Evolutionary conservation across 2,888 invertebrate genomes (phyloP), one percentile per base, ranked within the genome.

Genomic region (Oscheius sp.): DNA sequence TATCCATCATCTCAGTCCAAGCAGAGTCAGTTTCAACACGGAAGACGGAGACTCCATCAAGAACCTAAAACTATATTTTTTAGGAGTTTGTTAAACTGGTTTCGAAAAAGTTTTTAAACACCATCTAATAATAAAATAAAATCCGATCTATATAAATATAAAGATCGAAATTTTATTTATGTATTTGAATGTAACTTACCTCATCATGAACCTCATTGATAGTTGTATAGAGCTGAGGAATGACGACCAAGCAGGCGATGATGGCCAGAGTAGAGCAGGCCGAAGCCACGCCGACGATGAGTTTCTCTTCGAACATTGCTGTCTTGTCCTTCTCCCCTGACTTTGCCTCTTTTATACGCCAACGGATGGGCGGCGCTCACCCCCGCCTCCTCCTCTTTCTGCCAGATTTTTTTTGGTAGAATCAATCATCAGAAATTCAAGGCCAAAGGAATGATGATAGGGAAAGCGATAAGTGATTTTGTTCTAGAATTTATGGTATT

Each of bases 1-100:
- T 73, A 66, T 82, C 80, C 83, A 84, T 84, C 76, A 84, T 78
- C 68, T 82, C 78, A 63, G 77, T 77, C 84, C 84, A 84, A 45
- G 82, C 84, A 28, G 80, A 75, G 70, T 84, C 83, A 38, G 84
- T 84, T 70, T 84, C 84, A 38, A 80, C 82, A 62, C 83, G 84
- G 74, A 84, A 84, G 66, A 80, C 78, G 57, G 71, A 72, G 67
- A 83, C 83, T 61, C 82, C 82, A 70, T 75, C 76, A 30, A 74
- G 72, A 47, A 80, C 75, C 68, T 80, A 71, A 44, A 67, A 28
- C 12, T n/a, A 6, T n/a, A 47, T 20, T 8, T 6, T 47, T n/a
- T 47, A 22, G n/a, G 9, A 17, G 17, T 12, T 12, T 47, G 47
- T n/a, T 6, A 47, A 47, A 36, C 36, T 9, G 14, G n/a, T n/a